Evolutionary conservation across 2,888 invertebrate species (phyloP).

Genomic region (Lagria hirta): DNA sequence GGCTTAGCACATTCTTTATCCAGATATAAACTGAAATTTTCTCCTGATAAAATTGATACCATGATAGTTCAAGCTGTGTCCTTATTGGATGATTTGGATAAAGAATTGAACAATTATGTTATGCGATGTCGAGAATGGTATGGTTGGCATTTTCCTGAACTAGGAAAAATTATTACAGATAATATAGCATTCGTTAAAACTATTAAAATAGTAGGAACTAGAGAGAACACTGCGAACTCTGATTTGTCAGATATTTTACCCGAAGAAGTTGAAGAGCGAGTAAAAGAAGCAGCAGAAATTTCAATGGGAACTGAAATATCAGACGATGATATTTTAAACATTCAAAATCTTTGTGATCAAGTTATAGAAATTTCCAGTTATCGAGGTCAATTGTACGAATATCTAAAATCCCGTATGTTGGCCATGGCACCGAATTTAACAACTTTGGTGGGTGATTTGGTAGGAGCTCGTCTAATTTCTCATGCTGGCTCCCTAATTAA

Average conservation of each 20-base stretch:
- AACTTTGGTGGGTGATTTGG: conserved; percentile 92
- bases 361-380: conserved; percentile 91
- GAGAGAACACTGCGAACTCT: conserved; percentile 78
- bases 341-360: conserved; percentile 90
- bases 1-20: conserved; percentile 90
- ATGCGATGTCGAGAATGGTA: conserved; percentile 97
- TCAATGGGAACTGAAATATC: conserved; percentile 99
- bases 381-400: conserved; percentile 86
- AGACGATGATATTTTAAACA: conserved; percentile 91
- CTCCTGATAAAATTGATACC: conserved; percentile 98
- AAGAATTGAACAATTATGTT: conserved; percentile 96
- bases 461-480: conserved; percentile 94
- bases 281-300: conserved; percentile 96
- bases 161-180: conserved; percentile 94
- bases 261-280: conserved; percentile 88
- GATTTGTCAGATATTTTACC: conserved; percentile 93
- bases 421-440: conserved; percentile 98
- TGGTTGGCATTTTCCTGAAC: conserved; percentile 99
- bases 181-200: conserved; percentile 88
- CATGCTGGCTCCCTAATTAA: conserved; percentile 97
- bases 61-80: conserved; percentile 98
- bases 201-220: conserved; percentile 79
- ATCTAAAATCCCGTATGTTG: conserved; percentile 95
- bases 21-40: conserved; percentile 96
- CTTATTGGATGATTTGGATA: conserved; percentile 94